Percentiles rank a stretch among this genome's conserved stretches.
These are phyloP conservation scores for Pterocles gutturalis DNA, from an alignment of 2,113 vertebrate species.

Conservation along the genomic window DNA sequence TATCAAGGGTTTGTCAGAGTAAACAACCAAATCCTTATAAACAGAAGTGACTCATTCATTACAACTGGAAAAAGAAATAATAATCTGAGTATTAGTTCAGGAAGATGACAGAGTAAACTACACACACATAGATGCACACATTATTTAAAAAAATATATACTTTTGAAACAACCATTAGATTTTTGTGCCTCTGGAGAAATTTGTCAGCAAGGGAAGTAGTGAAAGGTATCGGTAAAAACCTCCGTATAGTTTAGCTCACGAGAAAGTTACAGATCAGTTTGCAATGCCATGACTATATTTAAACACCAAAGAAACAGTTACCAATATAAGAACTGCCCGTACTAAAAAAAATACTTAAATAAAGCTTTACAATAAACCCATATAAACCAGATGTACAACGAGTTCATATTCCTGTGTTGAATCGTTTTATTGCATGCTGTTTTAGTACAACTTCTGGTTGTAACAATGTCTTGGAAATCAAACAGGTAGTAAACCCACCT, in stretches of 20 bases:
- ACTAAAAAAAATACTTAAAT: neutral
- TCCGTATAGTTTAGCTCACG: accelerated
- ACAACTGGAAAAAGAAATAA: neutral
- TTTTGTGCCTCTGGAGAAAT: neutral
- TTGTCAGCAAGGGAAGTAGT: neutral
- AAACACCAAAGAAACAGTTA: neutral
- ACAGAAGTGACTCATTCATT: conserved; percentile 59
- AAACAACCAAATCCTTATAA: conserved; percentile 66
- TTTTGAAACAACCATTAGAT: neutral
- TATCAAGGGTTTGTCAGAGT: conserved; percentile 54
- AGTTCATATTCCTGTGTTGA: neutral
- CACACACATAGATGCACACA: accelerated
- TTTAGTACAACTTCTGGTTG: neutral
- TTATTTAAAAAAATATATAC: neutral
- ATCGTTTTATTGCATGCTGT: neutral
- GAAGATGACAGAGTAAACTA: neutral
- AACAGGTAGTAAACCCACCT: neutral
- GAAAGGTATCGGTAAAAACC: neutral
- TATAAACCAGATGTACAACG: neutral
- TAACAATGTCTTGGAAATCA: neutral
- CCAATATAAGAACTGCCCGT: neutral
- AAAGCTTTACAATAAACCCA: neutral
- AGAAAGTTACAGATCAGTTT: neutral
- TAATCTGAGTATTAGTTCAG: neutral
- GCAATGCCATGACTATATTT: neutral